Base-by-base conservation (phyloP, 2,888 invertebrate genomes). In the Emmelina monodactyla region DNA sequence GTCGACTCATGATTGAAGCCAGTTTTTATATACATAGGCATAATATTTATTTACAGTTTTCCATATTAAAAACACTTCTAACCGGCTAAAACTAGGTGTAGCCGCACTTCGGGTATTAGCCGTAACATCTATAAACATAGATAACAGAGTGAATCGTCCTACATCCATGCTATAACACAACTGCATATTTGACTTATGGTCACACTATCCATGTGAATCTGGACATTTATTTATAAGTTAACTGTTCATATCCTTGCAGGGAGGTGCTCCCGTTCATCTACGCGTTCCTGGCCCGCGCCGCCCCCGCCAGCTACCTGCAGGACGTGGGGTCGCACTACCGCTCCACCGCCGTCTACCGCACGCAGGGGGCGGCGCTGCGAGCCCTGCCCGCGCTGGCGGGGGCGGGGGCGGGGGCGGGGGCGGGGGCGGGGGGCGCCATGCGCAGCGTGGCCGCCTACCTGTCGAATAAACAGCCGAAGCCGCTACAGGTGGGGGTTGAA, bases 261-360 rank as follows among this genome's bases (percentile, higher is more conserved):
- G 86, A 90, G 49, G 84, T 88, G 1, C 62, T 90, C 12, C 89
- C 89, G 0, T 66, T 75, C 34, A 53, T 91, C 5, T 82, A 82
- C 47, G 55, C 63, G 34, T 84, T 82, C 50, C 67, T 91, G 2
- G 51, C 48, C 15, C 69, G 68, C 32, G 72, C 85, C 1, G 62
- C 85, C 0, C 51, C 56, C 13, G 82, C 82, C 42, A 90, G 88
- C 55, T 70, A 72, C 41, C 67, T 84, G 38, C 83, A 85, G 51
- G 83, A 85, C 55, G 62, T 62, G 3, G 83, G 83, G 1, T 69
- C 82, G 1, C 62, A 80, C 7, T 88, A 87, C 58, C 72, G 85
- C 43, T 79, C 68, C 41, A 56, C 55, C 25, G 41, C 40, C 44
- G 66, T 65, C 1, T 88, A 73, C 62, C 72, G 76, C 45, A 59